Evolutionary conservation across 2,113 vertebrate genomes (phyloP), one percentile per base, ranked within the genome.

Genomic region (Muntiacus reevesi): DNA sequence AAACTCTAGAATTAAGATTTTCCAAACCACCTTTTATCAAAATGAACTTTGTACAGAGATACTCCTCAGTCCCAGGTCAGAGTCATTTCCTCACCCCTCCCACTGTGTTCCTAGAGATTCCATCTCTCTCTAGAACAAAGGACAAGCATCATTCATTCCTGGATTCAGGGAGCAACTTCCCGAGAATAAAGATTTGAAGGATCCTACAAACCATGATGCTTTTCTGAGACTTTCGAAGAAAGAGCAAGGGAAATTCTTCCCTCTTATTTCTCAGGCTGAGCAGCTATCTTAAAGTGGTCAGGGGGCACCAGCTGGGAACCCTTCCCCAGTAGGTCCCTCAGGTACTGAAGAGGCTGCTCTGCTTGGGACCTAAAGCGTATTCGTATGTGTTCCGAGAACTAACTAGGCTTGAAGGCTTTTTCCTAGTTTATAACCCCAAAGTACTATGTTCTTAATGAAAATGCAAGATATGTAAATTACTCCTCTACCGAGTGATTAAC

Each of bases 401-500:
- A 93, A 55, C 50, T 90, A 17, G 45, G 71, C 81, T 87, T 54
- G 40, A 96, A 91, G 64, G 27, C 19, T 85, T 54, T 67, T 86
- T 47, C 55, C 93, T 96, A 9, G n/a, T n/a, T 81, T 81, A 40
- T 67, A 87, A 94, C 67, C 43, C 62, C 50, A 33, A 88, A 95
- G 59, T 50, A 64, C 40, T 79, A 45, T 45, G 59, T 30, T 74
- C 78, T 78, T 43, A n/a, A 60, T 79, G 33, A 23, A 78, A 87
- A 82, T 55, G 40, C 30, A 95, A 60, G 54, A 78, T 59, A 87
- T 6, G 45, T 50, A 40, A 92, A 67, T 60, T 11, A 50, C 62
- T 92, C 92, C 67, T 84, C 62, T 85, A 84, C 55, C 40, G 6
- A 84, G 27, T 30, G 47, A 94, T 94, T 92, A 96, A 87, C 40